phyloP scores from a whole-genome alignment of 2,888 invertebrate genomes.

The Meiosimyza platycephala region DNA sequence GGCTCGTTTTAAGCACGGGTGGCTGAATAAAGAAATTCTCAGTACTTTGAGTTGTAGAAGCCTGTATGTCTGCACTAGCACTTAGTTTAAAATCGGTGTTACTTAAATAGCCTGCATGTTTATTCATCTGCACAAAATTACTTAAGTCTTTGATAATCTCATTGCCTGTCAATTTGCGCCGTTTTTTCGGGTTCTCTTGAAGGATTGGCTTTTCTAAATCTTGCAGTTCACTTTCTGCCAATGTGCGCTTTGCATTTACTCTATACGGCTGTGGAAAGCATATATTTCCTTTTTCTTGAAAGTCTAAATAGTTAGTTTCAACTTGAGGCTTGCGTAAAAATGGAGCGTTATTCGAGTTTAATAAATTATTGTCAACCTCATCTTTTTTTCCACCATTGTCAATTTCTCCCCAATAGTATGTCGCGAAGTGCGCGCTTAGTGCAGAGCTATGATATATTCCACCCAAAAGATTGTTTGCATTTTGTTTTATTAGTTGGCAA shows the following conservation, averaged over 20 bases:
- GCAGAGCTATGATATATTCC: constrained; percentile 63
- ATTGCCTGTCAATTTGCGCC: constrained; percentile 44
- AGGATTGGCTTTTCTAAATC: constrained; percentile 27
- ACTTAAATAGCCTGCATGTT: constrained; percentile 34
- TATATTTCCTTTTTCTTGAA: constrained; percentile 41
- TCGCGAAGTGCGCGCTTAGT: constrained; percentile 60
- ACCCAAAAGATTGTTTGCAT: constrained; percentile 55
- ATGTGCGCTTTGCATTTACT: constrained; percentile 53
- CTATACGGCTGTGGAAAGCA: constrained; percentile 56
- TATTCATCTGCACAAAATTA: constrained; percentile 43
- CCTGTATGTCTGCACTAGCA: neutral
- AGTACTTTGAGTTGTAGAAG: constrained; percentile 3
- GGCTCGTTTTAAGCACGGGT: neutral
- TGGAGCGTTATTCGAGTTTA: constrained; percentile 58
- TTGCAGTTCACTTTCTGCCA: constrained; percentile 39
- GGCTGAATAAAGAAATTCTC: constrained; percentile 43
- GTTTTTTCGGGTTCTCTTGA: constrained; percentile 46
- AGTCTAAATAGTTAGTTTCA: constrained; percentile 44
- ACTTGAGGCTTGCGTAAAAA: constrained; percentile 59
- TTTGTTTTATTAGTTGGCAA: constrained; percentile 59
- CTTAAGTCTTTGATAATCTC: constrained; percentile 45
- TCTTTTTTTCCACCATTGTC: constrained; percentile 31
- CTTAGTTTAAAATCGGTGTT: constrained; percentile 35
- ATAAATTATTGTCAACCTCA: constrained; percentile 38
- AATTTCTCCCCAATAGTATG: constrained; percentile 52